Base-by-base conservation (phyloP, 2,888 invertebrate species). In the Polyommatus iphigenia region DNA sequence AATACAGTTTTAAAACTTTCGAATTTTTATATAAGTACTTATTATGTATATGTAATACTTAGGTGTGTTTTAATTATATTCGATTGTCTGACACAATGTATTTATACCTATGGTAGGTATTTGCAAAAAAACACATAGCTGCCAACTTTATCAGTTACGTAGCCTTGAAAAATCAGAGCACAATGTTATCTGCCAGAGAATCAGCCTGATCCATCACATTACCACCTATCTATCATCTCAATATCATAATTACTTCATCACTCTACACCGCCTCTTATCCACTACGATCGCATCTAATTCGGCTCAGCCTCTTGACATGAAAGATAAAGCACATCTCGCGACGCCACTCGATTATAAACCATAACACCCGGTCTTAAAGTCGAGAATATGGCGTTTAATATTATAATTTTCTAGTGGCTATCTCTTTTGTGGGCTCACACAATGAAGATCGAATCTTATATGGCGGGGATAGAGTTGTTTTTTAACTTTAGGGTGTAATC, bases 321-420 rank as follows among this genome's bases (percentile, higher is more conserved):
- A 73, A 81, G 83, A 83, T 83, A 81, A 81, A 81, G 81, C 83
- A 82, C 81, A 80, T 76, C 50, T 78, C 62, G 62, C 46, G 76
- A 72, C 15, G 24, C 18, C 50, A 50, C 29, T 54, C 20, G n/a
- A 54, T 50, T 75, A 50, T 29, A 54, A 50, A 29, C 75, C 18
- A 0, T 54, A 75, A 50, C 24, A 50, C 29, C 7, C 6, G 24
- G 75, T 1, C 1, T 13, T 54, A 54, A 29, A 54, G 75, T 54
- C 54, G 75, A 75, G 8, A 75, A 24, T 75, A 18, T 50, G 50
- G n/a, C 10, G 75, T 50, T 7, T 15, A 18, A 75, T 54, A 75
- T 54, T 20, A 54, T 29, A 75, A 54, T 75, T 75, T 50, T 54
- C 29, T 29, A 50, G 50, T 54, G 75, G 41, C 73, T 50, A 75